Base-by-base conservation (phyloP, 2,888 invertebrate species). In the Mesorhabditis spiculigera region DNA sequence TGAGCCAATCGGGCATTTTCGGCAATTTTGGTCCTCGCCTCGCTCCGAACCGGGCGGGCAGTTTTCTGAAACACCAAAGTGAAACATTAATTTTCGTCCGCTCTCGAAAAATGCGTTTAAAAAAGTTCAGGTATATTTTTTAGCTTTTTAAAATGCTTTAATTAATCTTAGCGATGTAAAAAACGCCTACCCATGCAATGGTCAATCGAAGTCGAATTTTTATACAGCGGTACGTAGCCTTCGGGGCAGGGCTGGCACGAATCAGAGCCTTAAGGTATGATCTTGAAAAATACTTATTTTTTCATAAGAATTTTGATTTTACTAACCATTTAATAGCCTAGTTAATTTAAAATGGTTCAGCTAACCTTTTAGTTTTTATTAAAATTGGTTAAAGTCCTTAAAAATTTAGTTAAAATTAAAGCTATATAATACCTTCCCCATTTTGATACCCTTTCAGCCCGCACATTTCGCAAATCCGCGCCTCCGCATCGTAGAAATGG, bases 401-500 rank as follows among this genome's bases (percentile, higher is more conserved):
- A 50, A 50, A 50, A 50, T 50, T 50, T n/a, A 50, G 58, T n/a
- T n/a, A n/a, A n/a, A n/a, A n/a, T n/a, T n/a, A n/a, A n/a, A n/a
- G n/a, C n/a, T n/a, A n/a, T n/a, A 28, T 28, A 28, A 16, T 63
- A 68, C 64, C 28, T 43, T n/a, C 67, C 5, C 68, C 71, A 4
- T 74, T 71, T 67, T 78, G 78, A 70, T 73, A 79, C 6, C 76
- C 77, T 5, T 75, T 66, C 0, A 77, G 68, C 3, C 79, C 76
- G 68, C 79, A 79, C 3, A 75, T 73, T 16, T 77, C 78, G 67
- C 79, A 79, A 65, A 75, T 73, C 63, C 70, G 65, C 6, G 78
- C 71, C 3, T 71, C 68, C 4, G 66, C 63, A 63, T 79, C 79
- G 61, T 74, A 76, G 58, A 72, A 78, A 65, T 75, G 75, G 41